These are phyloP conservation scores for Cryptomyrus ogoouensis DNA, from an alignment of 2,113 vertebrate species.

Conservation along the genomic window DNA sequence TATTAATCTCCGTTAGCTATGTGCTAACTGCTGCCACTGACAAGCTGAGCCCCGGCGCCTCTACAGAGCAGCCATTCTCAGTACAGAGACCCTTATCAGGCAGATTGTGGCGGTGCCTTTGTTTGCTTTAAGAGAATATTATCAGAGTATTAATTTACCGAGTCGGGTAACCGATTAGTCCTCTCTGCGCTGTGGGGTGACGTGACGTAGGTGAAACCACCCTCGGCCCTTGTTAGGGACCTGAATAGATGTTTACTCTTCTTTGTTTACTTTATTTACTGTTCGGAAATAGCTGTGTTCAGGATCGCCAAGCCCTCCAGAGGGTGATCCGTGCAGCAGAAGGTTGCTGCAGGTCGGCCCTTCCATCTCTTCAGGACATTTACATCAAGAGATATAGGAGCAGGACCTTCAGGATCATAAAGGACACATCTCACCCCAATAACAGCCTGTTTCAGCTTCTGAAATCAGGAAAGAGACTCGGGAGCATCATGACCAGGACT, in stretches of 20 bases:
- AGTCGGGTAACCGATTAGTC: conserved; percentile 18
- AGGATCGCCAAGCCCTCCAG: no score
- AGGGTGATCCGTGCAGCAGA: no score
- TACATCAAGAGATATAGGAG: no score
- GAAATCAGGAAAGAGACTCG: no score
- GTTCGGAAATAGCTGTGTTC: no score
- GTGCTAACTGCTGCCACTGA: background rate
- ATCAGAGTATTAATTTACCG: background rate
- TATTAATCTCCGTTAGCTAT: background rate
- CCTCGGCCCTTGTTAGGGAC: background rate
- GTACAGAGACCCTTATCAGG: background rate
- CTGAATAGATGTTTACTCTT: background rate
- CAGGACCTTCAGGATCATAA: no score
- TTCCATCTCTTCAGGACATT: no score
- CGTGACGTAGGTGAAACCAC: background rate
- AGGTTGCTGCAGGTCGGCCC: no score
- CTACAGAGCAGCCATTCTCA: background rate
- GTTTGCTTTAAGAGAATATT: conserved; percentile 11
- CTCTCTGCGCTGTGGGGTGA: background rate
- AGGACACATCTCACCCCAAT: no score
- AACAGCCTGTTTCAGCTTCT: no score
- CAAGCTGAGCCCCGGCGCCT: background rate
- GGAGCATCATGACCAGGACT: no score
- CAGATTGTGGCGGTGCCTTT: conserved; percentile 7
- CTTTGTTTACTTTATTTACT: no score